phyloP scores from a whole-genome alignment of 2,113 vertebrate genomes.

The Corythaeola cristata region DNA sequence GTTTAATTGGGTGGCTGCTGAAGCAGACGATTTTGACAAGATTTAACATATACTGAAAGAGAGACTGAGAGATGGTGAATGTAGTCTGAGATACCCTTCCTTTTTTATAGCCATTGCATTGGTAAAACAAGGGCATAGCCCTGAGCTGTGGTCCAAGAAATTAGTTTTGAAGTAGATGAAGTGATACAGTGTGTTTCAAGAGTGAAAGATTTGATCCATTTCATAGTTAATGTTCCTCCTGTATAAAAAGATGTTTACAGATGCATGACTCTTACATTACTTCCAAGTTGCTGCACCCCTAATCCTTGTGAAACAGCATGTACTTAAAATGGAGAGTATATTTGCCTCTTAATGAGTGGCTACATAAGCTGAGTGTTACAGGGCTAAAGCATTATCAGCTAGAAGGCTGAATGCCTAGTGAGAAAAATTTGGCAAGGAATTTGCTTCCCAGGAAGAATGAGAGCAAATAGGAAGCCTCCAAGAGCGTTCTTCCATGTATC shows the following conservation, averaged over 20 bases:
- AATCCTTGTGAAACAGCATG: neutral
- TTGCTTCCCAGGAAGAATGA: neutral
- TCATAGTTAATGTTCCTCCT: neutral
- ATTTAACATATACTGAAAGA: neutral
- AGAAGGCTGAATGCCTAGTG: neutral
- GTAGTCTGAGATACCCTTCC: neutral
- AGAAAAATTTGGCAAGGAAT: neutral
- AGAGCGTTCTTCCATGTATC: neutral
- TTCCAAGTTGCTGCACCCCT: neutral
- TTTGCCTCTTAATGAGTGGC: neutral
- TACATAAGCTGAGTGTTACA: neutral
- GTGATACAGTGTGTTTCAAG: neutral
- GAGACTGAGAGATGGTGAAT: neutral
- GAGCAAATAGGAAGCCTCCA: neutral
- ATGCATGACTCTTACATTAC: neutral
- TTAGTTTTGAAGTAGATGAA: neutral
- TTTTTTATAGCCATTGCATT: neutral
- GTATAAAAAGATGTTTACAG: neutral
- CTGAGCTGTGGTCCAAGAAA: neutral
- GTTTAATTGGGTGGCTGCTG: neutral
- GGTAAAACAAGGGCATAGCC: neutral
- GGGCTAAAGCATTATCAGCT: neutral
- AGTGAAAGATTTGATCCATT: neutral
- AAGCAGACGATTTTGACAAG: neutral
- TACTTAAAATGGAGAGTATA: neutral